Evolutionary conservation across 1,140 invertebrate species (phyloP).

Genomic region (Lepidurus packardi): DNA sequence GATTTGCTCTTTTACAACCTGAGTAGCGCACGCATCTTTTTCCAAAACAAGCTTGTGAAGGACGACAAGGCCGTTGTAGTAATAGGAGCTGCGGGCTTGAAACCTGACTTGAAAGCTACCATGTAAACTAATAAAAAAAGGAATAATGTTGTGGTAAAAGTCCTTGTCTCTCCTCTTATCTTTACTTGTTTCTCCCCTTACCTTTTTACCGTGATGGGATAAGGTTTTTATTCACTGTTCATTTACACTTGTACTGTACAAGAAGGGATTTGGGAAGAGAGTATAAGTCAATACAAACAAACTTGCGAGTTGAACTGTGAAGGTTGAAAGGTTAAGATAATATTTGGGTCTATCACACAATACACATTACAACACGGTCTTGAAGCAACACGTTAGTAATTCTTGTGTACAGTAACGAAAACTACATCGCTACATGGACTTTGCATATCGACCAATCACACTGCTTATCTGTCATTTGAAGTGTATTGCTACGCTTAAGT

Average conservation of each 20-base stretch:
- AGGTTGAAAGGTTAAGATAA: no score
- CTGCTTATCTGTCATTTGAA: no score
- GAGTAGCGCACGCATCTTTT: conserved; percentile 90
- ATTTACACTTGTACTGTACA: background rate
- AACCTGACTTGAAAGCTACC: conserved; percentile 15
- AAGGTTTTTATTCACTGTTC: background rate
- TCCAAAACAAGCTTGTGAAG: conserved; percentile 49
- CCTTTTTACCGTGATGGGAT: background rate
- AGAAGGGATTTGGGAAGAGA: background rate
- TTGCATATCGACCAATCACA: no score
- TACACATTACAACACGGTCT: no score
- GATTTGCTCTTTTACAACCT: conserved; percentile 83
- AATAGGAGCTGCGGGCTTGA: conserved; percentile 16
- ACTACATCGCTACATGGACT: no score
- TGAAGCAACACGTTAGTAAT: no score
- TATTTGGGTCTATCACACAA: no score
- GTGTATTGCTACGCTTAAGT: no score
- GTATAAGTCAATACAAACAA: no score
- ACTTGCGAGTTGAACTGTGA: no score
- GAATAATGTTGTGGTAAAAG: background rate
- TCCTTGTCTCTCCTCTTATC: background rate
- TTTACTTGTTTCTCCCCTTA: background rate
- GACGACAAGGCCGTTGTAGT: conserved; percentile 27
- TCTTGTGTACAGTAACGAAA: no score
- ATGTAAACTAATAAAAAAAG: background rate